Evolutionary conservation across 2,888 invertebrate species (phyloP).

Genomic region (Erynnis tages): DNA sequence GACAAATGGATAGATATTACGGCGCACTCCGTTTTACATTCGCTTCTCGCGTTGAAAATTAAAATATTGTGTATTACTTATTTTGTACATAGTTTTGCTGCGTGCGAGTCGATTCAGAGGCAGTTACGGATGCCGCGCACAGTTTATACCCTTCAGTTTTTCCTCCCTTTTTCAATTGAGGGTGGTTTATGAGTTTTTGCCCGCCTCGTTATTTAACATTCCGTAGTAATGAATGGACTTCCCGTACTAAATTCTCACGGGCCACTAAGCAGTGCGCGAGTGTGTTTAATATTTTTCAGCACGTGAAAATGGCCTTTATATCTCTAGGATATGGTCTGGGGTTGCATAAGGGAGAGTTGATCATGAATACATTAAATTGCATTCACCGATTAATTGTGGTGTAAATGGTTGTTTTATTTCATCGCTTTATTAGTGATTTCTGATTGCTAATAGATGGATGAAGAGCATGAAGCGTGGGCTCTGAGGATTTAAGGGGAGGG

Average conservation of each 20-base stretch:
- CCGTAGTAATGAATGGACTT: constrained; percentile 45
- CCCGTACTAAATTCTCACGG: constrained; percentile 54
- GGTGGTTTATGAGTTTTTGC: constrained; percentile 41
- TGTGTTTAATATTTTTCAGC: constrained; percentile 32
- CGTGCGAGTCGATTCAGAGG: constrained; percentile 68
- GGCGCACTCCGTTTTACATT: constrained; percentile 77
- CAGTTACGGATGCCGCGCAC: constrained; percentile 46
- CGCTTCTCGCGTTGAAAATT: constrained; percentile 73
- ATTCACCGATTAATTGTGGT: constrained; percentile 6
- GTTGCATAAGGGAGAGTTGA: constrained; percentile 1
- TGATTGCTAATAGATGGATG: background rate
- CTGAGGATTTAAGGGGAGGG: no score
- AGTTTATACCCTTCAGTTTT: constrained; percentile 48
- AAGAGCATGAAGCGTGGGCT: no score
- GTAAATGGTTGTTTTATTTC: constrained; percentile 1
- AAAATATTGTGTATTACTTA: constrained; percentile 79
- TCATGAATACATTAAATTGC: constrained; percentile 15
- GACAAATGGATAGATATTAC: constrained; percentile 82
- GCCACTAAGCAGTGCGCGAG: constrained; percentile 44
- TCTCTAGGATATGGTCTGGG: constrained; percentile 15
- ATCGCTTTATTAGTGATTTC: background rate
- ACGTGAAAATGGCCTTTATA: constrained; percentile 25
- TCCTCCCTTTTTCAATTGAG: constrained; percentile 37
- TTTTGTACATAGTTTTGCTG: constrained; percentile 68
- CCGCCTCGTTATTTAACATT: constrained; percentile 46